phyloP scores from a whole-genome alignment of 2,888 invertebrate genomes.

The Drosophila meridiana region DNA sequence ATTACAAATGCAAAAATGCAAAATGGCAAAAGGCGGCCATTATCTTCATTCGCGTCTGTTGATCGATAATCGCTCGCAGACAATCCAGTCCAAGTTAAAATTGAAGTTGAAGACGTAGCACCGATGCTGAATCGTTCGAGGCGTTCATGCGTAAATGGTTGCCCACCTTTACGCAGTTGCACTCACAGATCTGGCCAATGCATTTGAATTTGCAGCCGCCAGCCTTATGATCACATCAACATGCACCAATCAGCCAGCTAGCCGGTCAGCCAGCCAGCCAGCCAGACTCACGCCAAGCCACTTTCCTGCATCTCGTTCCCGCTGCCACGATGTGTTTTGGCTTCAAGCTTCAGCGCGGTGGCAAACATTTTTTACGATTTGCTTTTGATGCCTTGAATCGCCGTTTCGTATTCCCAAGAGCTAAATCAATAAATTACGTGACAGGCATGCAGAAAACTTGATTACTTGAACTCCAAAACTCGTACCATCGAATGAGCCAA shows the following conservation, averaged over 20 bases:
- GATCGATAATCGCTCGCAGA: constrained; percentile 69
- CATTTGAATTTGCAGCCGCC: constrained; percentile 77
- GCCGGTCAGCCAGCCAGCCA: constrained; percentile 25
- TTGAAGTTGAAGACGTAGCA: constrained; percentile 35
- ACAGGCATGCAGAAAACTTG: constrained; percentile 83
- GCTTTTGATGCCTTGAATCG: constrained; percentile 50
- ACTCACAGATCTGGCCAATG: constrained; percentile 75
- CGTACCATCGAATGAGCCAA: constrained; percentile 29
- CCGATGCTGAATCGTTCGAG: constrained; percentile 63
- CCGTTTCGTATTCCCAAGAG: constrained; percentile 81
- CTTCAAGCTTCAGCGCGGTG: constrained; percentile 64
- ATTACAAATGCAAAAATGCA: constrained; percentile 84
- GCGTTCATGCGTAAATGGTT: constrained; percentile 75
- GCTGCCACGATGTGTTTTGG: constrained; percentile 21
- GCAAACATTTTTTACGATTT: constrained; percentile 79
- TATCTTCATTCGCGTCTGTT: constrained; percentile 67
- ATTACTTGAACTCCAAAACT: constrained; percentile 60
- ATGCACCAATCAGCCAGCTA: constrained; percentile 68
- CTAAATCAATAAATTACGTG: constrained; percentile 85
- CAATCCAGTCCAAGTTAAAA: constrained; percentile 38
- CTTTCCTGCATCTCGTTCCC: constrained; percentile 44
- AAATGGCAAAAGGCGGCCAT: constrained; percentile 79
- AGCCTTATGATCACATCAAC: constrained; percentile 71
- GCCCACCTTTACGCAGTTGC: constrained; percentile 72
- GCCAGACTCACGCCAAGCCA: constrained; percentile 40